These are phyloP conservation scores for Blastobasis lacticolella DNA, from an alignment of 2,888 invertebrate species.

Conservation along the genomic window DNA sequence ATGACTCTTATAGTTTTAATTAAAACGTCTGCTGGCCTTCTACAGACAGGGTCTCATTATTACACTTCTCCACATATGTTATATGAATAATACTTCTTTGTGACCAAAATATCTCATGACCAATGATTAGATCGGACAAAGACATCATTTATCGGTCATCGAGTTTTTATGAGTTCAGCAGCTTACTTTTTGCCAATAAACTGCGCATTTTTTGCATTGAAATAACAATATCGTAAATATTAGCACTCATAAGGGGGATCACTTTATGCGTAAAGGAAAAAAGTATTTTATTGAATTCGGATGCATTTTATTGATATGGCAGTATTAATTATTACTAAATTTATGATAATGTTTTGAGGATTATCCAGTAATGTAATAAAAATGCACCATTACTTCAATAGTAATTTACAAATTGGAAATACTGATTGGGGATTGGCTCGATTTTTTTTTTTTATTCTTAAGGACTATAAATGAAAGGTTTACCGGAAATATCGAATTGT, in stretches of 20 bases:
- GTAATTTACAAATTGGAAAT: not conserved
- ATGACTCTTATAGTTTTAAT: too few species aligned
- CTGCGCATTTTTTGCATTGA: not conserved
- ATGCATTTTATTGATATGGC: not conserved
- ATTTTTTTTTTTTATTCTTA: not conserved
- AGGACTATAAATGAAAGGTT: not conserved
- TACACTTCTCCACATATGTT: not conserved
- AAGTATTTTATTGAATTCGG: not conserved
- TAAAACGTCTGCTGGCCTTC: not conserved
- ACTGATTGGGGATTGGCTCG: not conserved
- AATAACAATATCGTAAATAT: not conserved
- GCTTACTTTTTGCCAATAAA: not conserved
- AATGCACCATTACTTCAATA: not conserved
- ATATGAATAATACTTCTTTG: not conserved
- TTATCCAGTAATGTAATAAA: not conserved
- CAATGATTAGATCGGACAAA: not conserved
- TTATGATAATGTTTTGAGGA: not conserved
- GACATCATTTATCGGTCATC: not conserved
- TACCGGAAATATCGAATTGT: not conserved
- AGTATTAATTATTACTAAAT: not conserved
- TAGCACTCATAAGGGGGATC: not conserved
- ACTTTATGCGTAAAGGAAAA: not conserved
- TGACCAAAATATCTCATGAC: not conserved
- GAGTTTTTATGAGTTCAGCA: not conserved
- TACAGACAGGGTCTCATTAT: not conserved